Evolutionary conservation across 2,113 vertebrate genomes (phyloP), one percentile per base, ranked within the genome.

Genomic region (Halcyon senegalensis): DNA sequence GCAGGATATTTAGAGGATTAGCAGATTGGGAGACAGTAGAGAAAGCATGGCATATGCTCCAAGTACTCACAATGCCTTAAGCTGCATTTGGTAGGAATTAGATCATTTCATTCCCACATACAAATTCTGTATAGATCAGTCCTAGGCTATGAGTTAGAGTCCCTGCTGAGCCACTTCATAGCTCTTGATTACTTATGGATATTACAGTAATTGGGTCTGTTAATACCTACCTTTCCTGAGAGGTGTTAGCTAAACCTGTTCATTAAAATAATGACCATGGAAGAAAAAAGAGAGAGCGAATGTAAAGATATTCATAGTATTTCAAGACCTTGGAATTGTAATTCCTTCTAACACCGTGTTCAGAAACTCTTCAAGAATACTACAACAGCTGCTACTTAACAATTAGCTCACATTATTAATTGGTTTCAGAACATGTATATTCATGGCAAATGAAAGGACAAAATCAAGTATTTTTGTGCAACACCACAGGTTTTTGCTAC

Each of bases 171-270:
- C 41, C 41, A 55, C 74, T 92, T 84, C 55, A 46, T 44, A 83
- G 41, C 88, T 96, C 87, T 84, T 78, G 87, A 93, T 96, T 96
- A 93, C 78, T 56, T 80, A 48, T 80, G 50, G 79, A 70, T 93
- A 72, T 81, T 77, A 70, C 25, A 60, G 43, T 92, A 92, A 90
- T 86, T 94, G 39, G 17, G 20, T 50, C 66, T 85, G 50, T 53
- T 96, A 92, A 91, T 89, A 74, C 33, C 68, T 48, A 43, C 73
- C 41, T 90, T 96, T 63, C 80, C 72, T n/a, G 86, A 4, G 8
- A 84, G 56, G 19, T 83, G 31, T 77, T 86, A 89, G 43, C 72
- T 67, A 93, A 84, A 74, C 56, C 31, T 33, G 48, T 58, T 87
- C 31, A 90, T 93, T 89, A 70, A 78, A 81, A 87, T 82, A 63